Conservation (phyloP, 2,113 vertebrate genomes). For the Parotia lawesii region DNA sequence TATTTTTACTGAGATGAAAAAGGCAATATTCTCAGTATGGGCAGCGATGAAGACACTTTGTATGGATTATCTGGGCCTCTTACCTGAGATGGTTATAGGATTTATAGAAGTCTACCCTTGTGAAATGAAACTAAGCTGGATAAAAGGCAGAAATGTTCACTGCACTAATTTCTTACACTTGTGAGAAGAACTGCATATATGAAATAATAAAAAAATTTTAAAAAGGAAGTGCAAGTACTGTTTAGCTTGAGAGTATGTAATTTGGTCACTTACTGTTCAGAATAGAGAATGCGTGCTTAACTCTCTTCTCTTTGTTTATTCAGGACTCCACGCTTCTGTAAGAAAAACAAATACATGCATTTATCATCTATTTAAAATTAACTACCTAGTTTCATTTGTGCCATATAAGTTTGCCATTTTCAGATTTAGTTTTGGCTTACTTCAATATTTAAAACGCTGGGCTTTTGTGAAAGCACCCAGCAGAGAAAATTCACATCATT, state of each 20-base stretch:
- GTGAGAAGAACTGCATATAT: background rate
- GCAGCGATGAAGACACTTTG: background rate
- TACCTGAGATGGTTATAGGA: slow-evolving; percentile 65
- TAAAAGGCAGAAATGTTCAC: background rate
- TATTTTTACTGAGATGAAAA: background rate
- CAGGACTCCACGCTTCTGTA: slow-evolving; percentile 56
- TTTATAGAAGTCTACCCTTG: slow-evolving; percentile 49
- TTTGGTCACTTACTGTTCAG: slow-evolving; percentile 68
- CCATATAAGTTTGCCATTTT: background rate
- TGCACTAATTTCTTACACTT: slow-evolving; percentile 1
- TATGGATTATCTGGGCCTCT: slow-evolving; percentile 46
- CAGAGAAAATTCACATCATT: background rate
- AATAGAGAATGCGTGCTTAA: slow-evolving; percentile 6
- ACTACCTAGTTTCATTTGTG: background rate
- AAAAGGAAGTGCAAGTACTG: background rate
- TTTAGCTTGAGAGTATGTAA: background rate
- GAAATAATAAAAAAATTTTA: background rate
- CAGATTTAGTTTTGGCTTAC: background rate
- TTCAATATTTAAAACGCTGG: background rate
- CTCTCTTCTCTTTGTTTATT: slow-evolving; percentile 47
- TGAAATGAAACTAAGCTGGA: slow-evolving; percentile 53
- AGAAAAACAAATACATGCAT: slow-evolving; percentile 20
- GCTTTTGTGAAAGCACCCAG: background rate
- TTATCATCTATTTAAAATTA: background rate
- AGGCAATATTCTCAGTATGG: background rate